These are phyloP conservation scores for Eucriotettix oculatus DNA, from an alignment of 2,888 invertebrate species.

Conservation along the genomic window DNA sequence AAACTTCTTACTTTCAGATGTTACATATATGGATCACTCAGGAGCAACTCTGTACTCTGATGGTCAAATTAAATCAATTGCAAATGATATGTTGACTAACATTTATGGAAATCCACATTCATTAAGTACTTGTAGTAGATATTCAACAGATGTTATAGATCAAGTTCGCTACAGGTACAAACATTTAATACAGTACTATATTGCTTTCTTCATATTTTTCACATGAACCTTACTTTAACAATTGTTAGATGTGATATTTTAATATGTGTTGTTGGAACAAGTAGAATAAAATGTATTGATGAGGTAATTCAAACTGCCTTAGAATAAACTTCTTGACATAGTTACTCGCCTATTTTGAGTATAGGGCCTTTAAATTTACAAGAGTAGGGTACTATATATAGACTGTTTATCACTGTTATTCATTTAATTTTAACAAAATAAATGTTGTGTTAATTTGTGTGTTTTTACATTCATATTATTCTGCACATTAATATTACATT, in stretches of 20 bases:
- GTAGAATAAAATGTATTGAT: no score
- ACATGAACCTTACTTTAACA: slow-evolving; percentile 1
- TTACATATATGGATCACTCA: slow-evolving; percentile 76
- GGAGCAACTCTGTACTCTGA: slow-evolving; percentile 71
- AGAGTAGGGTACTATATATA: no score
- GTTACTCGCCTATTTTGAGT: no score
- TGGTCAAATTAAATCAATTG: slow-evolving; percentile 47
- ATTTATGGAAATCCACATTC: slow-evolving; percentile 86
- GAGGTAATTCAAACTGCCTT: background rate
- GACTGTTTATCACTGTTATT: no score
- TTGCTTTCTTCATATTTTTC: no score
- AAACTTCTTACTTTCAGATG: slow-evolving; percentile 32
- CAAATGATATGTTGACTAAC: slow-evolving; percentile 47
- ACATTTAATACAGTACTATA: no score
- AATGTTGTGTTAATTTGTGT: no score
- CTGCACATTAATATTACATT: no score
- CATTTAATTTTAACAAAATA: no score
- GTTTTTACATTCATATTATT: no score
- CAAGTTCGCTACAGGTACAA: slow-evolving; percentile 41
- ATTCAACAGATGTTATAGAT: slow-evolving; percentile 70
- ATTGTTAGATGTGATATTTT: background rate
- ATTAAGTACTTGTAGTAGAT: slow-evolving; percentile 48
- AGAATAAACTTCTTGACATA: background rate
- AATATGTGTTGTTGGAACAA: no score
- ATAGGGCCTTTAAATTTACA: no score